Evolutionary conservation across 2,113 vertebrate species (phyloP).

Genomic region (Lanius collurio): DNA sequence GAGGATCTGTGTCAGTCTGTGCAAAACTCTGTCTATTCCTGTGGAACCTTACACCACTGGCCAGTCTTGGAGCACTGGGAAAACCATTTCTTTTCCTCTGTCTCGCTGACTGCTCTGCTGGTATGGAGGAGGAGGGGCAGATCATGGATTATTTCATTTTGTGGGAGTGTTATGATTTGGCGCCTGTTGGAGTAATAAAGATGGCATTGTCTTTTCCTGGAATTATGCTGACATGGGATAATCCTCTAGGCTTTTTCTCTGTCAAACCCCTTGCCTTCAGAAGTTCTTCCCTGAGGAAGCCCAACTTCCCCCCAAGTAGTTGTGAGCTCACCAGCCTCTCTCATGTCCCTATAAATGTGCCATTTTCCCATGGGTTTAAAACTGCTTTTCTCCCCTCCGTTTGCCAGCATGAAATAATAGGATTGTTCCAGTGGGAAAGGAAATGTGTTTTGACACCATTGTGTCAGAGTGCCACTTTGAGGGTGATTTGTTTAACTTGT

Average conservation of each 20-base stretch:
- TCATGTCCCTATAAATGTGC: not conserved
- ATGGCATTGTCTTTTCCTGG: not conserved
- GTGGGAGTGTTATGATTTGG: not conserved
- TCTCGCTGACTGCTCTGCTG: not conserved
- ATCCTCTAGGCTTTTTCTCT: not conserved
- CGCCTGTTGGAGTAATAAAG: rapidly evolving
- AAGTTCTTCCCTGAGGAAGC: not conserved
- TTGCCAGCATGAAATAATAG: not conserved
- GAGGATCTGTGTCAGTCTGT: not conserved
- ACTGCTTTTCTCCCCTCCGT: not conserved
- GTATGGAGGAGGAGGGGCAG: not conserved
- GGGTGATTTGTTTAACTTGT: conserved; percentile 42
- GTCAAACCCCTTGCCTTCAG: not conserved
- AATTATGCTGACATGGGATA: not conserved
- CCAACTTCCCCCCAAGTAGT: not conserved
- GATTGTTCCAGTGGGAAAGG: conserved; percentile 14
- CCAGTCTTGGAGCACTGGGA: not conserved
- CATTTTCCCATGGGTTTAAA: not conserved
- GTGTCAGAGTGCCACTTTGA: conserved; percentile 38
- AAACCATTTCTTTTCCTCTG: not conserved
- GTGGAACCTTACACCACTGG: not conserved
- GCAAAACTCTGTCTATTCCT: not conserved
- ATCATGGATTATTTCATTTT: not conserved
- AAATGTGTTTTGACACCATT: conserved; percentile 47
- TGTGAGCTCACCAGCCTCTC: not conserved